Evolutionary conservation across 2,888 invertebrate genomes (phyloP), one percentile per base, ranked within the genome.

Genomic region (Pedicia rivosa): DNA sequence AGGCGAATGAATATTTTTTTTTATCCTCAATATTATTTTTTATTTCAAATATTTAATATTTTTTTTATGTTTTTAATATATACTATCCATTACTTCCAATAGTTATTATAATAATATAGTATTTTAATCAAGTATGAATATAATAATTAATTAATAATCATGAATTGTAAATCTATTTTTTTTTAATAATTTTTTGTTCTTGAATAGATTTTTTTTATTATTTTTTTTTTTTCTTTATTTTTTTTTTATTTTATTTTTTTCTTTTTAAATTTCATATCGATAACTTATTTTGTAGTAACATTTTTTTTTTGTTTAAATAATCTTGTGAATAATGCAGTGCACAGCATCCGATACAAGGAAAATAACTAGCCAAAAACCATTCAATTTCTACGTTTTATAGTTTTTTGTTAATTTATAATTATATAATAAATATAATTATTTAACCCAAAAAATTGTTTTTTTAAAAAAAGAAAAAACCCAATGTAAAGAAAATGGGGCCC

Each of bases 41-140:
- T 40, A 9, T 30, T 35, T 29, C 22, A 24, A 22, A 19, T 31
- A 28, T 38, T 26, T 36, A 31, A 32, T 38, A 24, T 39, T 35
- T 39, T n/a, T 26, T 34, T 31, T 30, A n/a, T 39, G 12, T 30
- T 35, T 26, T 40, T 27, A 39, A 35, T 39, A 41, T 43, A 37
- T 39, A 37, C 39, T 40, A 40, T 39, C 40, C 40, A 39, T 39
- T 43, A 43, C 39, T 40, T 43, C 40, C 40, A 43, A 40, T 40
- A 39, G 27, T 27, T 12, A 27, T 27, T 13, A 27, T 27, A n/a
- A 12, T 36, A 36, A 39, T 39, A 39, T 40, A 39, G 35, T 37
- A 40, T 36, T 40, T 19, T 27, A 26, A 10, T 26, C n/a, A 26
- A 20, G 20, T 20, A 20, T n/a, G n/a, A n/a, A n/a, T 24, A 5